Evolutionary conservation across 53 echinoderm and acorn worm genomes (phyloP).

Genomic region (Crossaster papposus): DNA sequence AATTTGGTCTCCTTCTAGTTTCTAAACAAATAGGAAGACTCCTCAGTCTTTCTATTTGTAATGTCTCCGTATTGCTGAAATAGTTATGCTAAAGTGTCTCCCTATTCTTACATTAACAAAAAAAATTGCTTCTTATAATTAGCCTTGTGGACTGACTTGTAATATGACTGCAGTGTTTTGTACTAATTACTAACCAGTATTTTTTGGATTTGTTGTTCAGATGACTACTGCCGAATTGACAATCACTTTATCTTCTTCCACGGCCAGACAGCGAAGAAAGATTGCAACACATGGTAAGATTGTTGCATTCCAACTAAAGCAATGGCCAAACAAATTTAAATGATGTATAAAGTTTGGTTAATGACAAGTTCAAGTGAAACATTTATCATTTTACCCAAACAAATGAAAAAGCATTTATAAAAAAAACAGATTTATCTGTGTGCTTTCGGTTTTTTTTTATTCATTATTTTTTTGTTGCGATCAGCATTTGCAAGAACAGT

Average conservation of each 20-base stretch:
- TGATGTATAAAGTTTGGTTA: background rate
- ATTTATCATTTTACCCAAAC: no score
- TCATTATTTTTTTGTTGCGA: background rate
- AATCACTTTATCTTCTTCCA: conserved; percentile 68
- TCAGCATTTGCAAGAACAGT: conserved; percentile 64
- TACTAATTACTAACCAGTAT: background rate
- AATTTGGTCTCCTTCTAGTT: no score
- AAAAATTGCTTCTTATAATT: no score
- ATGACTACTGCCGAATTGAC: conserved; percentile 46
- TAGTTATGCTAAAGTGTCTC: no score
- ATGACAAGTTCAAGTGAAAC: background rate
- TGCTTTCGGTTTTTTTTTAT: background rate
- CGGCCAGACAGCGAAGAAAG: conserved; percentile 59
- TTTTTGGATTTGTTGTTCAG: conserved; percentile 1
- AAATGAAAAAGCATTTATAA: no score
- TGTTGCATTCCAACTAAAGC: background rate
- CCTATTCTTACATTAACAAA: no score
- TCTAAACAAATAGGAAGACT: no score
- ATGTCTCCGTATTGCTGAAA: no score
- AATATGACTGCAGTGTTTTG: no score
- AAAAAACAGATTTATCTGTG: background rate
- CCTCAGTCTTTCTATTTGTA: no score
- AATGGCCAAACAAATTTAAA: background rate
- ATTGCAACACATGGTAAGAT: conserved; percentile 64
- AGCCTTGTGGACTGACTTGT: no score